Base-by-base conservation (phyloP, 2,113 vertebrate species). In the Pygathrix nemaeus region DNA sequence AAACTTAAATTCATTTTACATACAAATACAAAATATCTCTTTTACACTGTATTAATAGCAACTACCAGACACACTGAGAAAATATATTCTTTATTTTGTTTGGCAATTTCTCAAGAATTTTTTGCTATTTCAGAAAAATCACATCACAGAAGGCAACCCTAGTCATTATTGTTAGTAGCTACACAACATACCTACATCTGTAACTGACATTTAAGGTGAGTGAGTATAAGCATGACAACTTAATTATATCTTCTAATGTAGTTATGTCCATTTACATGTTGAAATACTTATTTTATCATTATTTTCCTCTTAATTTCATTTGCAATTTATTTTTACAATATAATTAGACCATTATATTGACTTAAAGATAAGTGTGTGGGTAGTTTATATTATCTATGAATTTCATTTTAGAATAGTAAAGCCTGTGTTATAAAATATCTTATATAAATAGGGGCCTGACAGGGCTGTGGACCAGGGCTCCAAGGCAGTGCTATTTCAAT, bases 351-450 rank as follows among this genome's bases (percentile, higher is more conserved):
- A 92, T 80, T 76, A 78, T n/a, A 70, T 88, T 95, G 43, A 92
- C 16, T 91, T 78, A 92, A 96, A 92, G 86, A 61, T 86, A 50
- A 38, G 45, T 52, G 10, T 52, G 12, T 45, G 27, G 9, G 8
- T 81, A 52, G 48, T 73, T 94, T 64, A 84, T 81, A 92, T 83
- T 96, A 93, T 57, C 57, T 76, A 23, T 85, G 5, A 94, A 94
- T 93, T 95, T 93, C 5, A 93, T 52, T 85, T 96, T 87, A 68
- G 21, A 82, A 17, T 50, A 88, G n/a, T 96, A 48, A 68, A 68
- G 70, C 4, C 52, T 18, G 0, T 75, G 16, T 92, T 90, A 68
- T 80, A 78, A 90, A 89, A 61, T 75, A 12, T 55, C 6, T 82
- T 38, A 85, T 94, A 84, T 85, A 64, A 94, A 76, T 40, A 76